Base-by-base conservation (phyloP, 1,140 invertebrate genomes). In the Bradysia coprophila region DNA sequence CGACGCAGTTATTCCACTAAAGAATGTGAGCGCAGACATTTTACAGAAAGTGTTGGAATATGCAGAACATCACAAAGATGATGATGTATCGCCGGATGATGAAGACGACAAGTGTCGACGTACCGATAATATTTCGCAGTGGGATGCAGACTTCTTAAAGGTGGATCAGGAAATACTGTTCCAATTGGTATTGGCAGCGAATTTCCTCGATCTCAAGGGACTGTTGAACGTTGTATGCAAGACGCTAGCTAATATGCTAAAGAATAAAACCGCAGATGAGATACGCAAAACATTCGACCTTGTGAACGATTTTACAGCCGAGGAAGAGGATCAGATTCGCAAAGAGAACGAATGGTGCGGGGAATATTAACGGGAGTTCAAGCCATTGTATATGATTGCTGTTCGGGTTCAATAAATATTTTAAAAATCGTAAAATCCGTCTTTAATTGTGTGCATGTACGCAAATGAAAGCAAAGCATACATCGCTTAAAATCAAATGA, bases 271-370 rank as follows among this genome's bases (percentile, higher is more conserved):
- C n/a, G n/a, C n/a, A n/a, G n/a, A n/a, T n/a, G n/a, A n/a, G n/a
- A n/a, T n/a, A n/a, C n/a, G n/a, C n/a, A n/a, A n/a, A n/a, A n/a
- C n/a, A n/a, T n/a, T n/a, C n/a, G n/a, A n/a, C n/a, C n/a, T n/a
- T n/a, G n/a, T n/a, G n/a, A n/a, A n/a, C n/a, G n/a, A n/a, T n/a
- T n/a, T n/a, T n/a, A n/a, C n/a, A n/a, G n/a, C n/a, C n/a, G n/a
- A n/a, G n/a, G 88, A 92, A 63, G 85, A 89, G 54, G 85, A 90
- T 52, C 89, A 93, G 68, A 88, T 86, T 3, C 75, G 88, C 42
- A 93, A 91, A 57, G 91, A 95, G 57, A 94, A 95, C 61, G 89
- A 93, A 56, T 95, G 90, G 91, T 94, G 89, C 64, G 90, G 94
- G 59, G 85, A 89, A 49, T 89, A 89, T 58, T 89, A 71, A n/a